phyloP scores from a whole-genome alignment of 1,140 invertebrate species.

The Ostrea denselamellosa region DNA sequence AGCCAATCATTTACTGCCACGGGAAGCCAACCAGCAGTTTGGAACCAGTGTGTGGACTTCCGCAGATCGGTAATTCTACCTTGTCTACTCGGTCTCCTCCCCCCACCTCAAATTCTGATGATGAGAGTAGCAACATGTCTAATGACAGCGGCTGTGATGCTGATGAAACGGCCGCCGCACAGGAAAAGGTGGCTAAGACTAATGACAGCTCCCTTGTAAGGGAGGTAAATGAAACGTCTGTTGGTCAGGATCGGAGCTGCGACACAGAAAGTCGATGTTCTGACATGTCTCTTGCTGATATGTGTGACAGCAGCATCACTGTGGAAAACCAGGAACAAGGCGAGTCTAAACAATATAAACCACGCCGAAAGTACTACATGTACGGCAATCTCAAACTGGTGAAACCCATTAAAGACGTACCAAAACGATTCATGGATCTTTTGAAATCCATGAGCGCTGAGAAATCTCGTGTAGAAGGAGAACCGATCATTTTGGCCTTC shows the following conservation, averaged over 20 bases:
- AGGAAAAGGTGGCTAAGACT: too few species aligned
- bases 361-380: slow-evolving; percentile 73
- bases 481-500: slow-evolving; percentile 71
- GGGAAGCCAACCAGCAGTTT: slow-evolving; percentile 25
- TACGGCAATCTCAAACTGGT: slow-evolving; percentile 74
- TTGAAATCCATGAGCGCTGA: slow-evolving; percentile 71
- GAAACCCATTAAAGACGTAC: slow-evolving; percentile 76
- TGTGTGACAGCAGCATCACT: slow-evolving; percentile 19
- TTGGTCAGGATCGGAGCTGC: not conserved
- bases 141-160: slow-evolving; percentile 56
- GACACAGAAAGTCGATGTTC: slow-evolving; percentile 53
- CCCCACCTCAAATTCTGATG: slow-evolving; percentile 42
- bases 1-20: slow-evolving; percentile 52
- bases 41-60: not conserved
- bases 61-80: not conserved
- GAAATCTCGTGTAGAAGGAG: slow-evolving; percentile 72
- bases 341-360: slow-evolving; percentile 51
- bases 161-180: not conserved
- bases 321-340: slow-evolving; percentile 35
- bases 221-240: not conserved
- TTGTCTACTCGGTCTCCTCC: not conserved
- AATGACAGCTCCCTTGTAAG: not conserved
- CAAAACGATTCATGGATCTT: slow-evolving; percentile 71
- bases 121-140: slow-evolving; percentile 54
- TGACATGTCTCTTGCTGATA: slow-evolving; percentile 54